These are phyloP conservation scores for Neodontobutis hainanensis DNA, from an alignment of 2,113 vertebrate genomes.

Conservation along the genomic window DNA sequence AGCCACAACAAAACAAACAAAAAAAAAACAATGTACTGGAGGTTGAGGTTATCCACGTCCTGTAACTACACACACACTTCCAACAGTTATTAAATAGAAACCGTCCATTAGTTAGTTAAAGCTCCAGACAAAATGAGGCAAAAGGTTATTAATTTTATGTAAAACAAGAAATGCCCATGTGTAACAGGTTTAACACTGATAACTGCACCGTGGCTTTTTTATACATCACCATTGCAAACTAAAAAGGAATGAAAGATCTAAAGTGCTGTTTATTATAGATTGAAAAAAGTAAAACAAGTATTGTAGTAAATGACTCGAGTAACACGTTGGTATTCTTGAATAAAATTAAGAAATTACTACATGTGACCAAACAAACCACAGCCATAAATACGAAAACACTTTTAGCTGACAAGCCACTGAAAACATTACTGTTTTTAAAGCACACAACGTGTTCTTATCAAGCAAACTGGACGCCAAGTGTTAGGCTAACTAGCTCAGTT, in stretches of 20 bases:
- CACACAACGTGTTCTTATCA: slow-evolving; percentile 39
- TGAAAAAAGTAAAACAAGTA: not conserved
- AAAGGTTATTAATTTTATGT: too few species aligned
- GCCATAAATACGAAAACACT: not conserved
- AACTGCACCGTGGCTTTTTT: not conserved
- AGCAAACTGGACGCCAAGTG: slow-evolving; percentile 37
- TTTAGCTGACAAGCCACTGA: not conserved
- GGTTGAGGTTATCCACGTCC: not conserved
- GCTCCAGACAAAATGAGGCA: too few species aligned
- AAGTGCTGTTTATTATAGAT: not conserved
- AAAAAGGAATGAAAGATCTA: not conserved
- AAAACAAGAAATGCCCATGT: not conserved
- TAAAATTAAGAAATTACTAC: slow-evolving; percentile 68
- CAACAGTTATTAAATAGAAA: not conserved
- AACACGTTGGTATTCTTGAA: slow-evolving; percentile 36
- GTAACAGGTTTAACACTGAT: slow-evolving; percentile 2
- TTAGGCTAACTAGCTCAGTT: slow-evolving; percentile 52
- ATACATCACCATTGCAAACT: not conserved
- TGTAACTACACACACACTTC: not conserved
- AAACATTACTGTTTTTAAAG: not conserved
- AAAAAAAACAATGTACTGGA: not conserved
- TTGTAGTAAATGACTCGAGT: slow-evolving; percentile 3
- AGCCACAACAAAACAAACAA: not conserved
- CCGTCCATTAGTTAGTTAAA: not conserved
- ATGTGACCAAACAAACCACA: slow-evolving; percentile 45